Evolutionary conservation across 2,888 invertebrate genomes (phyloP).

Genomic region (Cantharis rustica): DNA sequence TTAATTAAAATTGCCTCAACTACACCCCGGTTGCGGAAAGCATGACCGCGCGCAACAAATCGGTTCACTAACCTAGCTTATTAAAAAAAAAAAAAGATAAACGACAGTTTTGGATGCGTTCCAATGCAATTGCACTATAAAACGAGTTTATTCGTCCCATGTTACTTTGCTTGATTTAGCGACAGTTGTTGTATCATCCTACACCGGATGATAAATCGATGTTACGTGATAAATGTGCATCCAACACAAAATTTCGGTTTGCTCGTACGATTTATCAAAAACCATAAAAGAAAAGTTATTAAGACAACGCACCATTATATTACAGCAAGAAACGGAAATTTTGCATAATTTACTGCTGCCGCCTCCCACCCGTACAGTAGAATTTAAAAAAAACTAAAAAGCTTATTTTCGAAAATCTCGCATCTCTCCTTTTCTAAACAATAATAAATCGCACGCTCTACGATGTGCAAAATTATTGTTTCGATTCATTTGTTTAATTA

Average conservation of each 20-base stretch:
- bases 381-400: too few species aligned
- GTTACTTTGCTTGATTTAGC: background rate
- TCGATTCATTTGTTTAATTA: too few species aligned
- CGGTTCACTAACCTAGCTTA: conserved; percentile 31
- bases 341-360: background rate
- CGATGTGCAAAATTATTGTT: too few species aligned
- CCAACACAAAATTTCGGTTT: background rate
- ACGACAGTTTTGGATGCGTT: conserved; percentile 25
- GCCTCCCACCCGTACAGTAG: too few species aligned
- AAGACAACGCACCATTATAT: background rate
- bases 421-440: too few species aligned
- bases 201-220: background rate
- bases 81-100: conserved; percentile 19
- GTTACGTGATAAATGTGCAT: background rate
- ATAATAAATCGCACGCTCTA: too few species aligned
- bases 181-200: background rate
- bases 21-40: background rate
- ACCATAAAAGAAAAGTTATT: background rate
- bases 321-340: background rate
- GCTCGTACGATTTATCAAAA: background rate
- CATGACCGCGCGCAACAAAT: background rate
- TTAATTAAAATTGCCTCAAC: background rate
- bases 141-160: background rate
- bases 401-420: too few species aligned
- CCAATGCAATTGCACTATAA: conserved; percentile 35